Evolutionary conservation across 2,888 invertebrate genomes (phyloP).

Genomic region (Oscheius myriophilus): DNA sequence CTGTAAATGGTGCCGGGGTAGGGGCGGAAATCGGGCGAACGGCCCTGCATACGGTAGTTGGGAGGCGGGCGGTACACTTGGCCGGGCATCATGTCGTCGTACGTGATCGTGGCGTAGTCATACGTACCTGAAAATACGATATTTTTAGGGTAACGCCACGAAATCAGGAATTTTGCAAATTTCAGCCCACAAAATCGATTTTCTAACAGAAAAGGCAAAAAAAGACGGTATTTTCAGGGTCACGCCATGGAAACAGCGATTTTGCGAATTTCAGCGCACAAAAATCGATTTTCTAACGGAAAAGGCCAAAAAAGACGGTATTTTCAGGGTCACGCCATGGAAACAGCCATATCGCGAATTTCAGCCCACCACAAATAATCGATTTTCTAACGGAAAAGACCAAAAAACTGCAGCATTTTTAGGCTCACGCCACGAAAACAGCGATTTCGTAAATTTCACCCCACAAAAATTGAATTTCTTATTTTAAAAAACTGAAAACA

Average conservation of each 20-base stretch:
- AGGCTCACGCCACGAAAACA: too few relatives aligned
- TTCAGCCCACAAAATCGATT: neutral
- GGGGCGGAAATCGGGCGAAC: conserved; percentile 23
- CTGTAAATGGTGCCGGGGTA: conserved; percentile 20
- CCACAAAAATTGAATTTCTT: neutral
- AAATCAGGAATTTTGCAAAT: too few relatives aligned
- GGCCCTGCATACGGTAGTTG: conserved; percentile 38
- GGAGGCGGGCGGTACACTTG: conserved; percentile 45
- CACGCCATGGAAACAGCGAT: too few relatives aligned
- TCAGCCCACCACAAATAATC: neutral
- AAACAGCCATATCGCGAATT: neutral
- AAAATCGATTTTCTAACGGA: neutral
- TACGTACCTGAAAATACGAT: conserved; percentile 39
- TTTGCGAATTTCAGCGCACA: too few relatives aligned
- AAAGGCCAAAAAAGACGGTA: neutral
- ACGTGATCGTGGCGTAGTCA: conserved; percentile 62
- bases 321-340: too few relatives aligned
- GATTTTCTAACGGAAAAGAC: neutral
- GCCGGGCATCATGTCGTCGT: conserved; percentile 57
- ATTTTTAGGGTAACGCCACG: too few relatives aligned
- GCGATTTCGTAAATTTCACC: neutral
- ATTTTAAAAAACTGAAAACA: too few relatives aligned
- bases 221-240: too few relatives aligned
- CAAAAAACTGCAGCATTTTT: too few relatives aligned
- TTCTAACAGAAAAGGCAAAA: neutral